Base-by-base conservation (phyloP, 2,113 vertebrate species). In the Hemiprocne comata region DNA sequence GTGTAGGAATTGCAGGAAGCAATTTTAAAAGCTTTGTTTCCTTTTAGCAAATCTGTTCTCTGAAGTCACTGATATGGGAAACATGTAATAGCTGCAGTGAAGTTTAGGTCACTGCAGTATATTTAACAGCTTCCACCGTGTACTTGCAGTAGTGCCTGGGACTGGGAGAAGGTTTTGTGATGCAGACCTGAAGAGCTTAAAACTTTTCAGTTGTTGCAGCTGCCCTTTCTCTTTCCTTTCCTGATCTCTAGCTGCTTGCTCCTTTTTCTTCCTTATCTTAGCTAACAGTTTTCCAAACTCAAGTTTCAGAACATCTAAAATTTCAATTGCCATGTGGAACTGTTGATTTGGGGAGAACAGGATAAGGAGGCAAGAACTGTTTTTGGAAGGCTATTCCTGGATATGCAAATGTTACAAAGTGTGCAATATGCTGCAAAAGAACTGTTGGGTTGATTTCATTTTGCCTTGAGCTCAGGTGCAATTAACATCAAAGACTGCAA, bases 161-260 rank as follows among this genome's bases (percentile, higher is more conserved):
- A 42, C 44, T 11, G 34, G 38, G 57, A 72, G 57, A 72, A 62
- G 69, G 24, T 53, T 70, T 38, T 70, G 48, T 77, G 79, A 36
- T 54, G 60, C 28, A 0, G 0, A n/a, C 46, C 25, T 36, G 40
- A 54, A 28, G 17, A 53, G 60, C 53, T 75, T 77, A 51, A 64
- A 42, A 64, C 33, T 26, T 65, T 78, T 33, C 33, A 48, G 70
- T 51, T 92, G 50, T 73, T 79, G 81, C 40, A 95, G 67, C 71
- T 94, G 70, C 42, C 86, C 50, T 78, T 70, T 44, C 78, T 75
- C 50, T 70, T 90, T 86, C 72, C 72, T 94, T 90, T 64, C 69
- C 71, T 89, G 83, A 38, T 87, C 24, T 89, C 53, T 85, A 65
- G 67, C 92, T n/a, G n/a, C n/a, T n/a, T 92, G 75, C 81, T 76